Evolutionary conservation across 2,888 invertebrate genomes (phyloP).

Genomic region (Tetranychus piercei): DNA sequence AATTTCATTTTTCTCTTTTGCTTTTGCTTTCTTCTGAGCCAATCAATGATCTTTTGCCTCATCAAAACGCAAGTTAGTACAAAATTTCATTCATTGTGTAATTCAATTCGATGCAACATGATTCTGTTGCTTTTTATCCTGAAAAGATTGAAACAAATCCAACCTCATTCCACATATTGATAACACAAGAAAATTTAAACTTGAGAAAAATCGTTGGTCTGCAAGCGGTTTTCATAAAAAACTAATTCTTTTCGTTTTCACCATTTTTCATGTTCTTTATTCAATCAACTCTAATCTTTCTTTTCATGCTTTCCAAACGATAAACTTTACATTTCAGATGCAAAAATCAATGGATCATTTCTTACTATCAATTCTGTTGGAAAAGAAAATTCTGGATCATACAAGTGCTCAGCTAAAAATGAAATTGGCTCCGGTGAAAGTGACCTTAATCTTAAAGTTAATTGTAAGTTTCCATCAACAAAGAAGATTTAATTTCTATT

Average conservation of each 20-base stretch:
- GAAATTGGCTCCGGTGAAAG: slow-evolving; percentile 16
- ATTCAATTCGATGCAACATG: too few relatives aligned
- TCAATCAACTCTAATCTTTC: neutral
- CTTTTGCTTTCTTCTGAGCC: too few relatives aligned
- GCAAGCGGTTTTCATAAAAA: neutral
- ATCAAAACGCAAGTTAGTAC: too few relatives aligned
- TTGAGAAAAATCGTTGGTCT: too few relatives aligned
- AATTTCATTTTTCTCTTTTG: too few relatives aligned
- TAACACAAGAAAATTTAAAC: too few relatives aligned
- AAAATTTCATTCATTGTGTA: too few relatives aligned
- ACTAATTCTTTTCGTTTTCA: neutral
- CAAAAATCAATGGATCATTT: slow-evolving; percentile 6
- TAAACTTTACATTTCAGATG: neutral
- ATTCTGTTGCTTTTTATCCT: too few relatives aligned
- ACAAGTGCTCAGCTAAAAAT: slow-evolving; percentile 17
- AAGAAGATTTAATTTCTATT: neutral
- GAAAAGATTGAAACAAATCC: too few relatives aligned
- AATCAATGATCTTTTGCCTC: too few relatives aligned
- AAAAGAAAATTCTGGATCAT: slow-evolving; percentile 21
- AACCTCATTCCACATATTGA: too few relatives aligned
- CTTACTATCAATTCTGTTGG: neutral
- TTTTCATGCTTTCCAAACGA: neutral
- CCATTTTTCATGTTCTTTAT: neutral
- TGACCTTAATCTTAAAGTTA: slow-evolving; percentile 9
- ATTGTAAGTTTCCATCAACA: slow-evolving; percentile 14